Evolutionary conservation across 2,888 invertebrate genomes (phyloP).

Genomic region (Tenthredo distinguenda): DNA sequence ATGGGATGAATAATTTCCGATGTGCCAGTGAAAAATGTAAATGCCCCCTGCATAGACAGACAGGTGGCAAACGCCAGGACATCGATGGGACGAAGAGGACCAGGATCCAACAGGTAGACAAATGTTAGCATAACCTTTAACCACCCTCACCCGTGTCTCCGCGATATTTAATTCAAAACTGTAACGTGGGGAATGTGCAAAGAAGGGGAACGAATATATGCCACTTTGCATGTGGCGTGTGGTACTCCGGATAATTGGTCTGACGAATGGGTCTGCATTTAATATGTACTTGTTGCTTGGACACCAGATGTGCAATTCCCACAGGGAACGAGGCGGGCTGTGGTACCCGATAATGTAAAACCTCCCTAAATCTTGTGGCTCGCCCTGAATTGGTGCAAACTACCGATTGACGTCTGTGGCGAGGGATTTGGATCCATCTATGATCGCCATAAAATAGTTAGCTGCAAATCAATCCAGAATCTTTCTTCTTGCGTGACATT

Average conservation of each 20-base stretch:
- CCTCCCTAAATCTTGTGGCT: conserved; percentile 65
- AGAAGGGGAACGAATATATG: conserved; percentile 28
- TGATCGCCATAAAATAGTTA: not conserved
- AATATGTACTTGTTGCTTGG: conserved; percentile 71
- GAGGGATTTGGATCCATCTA: not conserved
- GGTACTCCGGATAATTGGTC: conserved; percentile 66
- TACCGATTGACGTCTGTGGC: conserved; percentile 56
- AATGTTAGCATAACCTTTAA: conserved; percentile 52
- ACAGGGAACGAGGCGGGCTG: conserved; percentile 46
- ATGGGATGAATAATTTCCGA: not conserved
- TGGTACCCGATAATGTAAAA: conserved; percentile 53
- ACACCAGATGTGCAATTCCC: conserved; percentile 67
- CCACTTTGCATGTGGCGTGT: conserved; percentile 29
- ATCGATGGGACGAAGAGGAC: not conserved
- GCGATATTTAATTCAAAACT: conserved; percentile 49
- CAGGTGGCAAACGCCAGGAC: not conserved
- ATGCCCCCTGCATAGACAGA: not conserved
- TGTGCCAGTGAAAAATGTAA: not conserved
- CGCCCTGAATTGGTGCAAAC: conserved; percentile 66
- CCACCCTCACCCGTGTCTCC: conserved; percentile 15
- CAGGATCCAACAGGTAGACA: conserved; percentile 53
- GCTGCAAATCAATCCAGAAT: not conserved
- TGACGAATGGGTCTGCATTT: conserved; percentile 63
- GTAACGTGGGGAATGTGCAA: conserved; percentile 7
- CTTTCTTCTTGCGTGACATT: not conserved